A percentile compares a stretch with the other conserved stretches of the same genome.
phyloP scores from a whole-genome alignment of 2,113 vertebrate species.

The Petrocephalus zakoni region DNA sequence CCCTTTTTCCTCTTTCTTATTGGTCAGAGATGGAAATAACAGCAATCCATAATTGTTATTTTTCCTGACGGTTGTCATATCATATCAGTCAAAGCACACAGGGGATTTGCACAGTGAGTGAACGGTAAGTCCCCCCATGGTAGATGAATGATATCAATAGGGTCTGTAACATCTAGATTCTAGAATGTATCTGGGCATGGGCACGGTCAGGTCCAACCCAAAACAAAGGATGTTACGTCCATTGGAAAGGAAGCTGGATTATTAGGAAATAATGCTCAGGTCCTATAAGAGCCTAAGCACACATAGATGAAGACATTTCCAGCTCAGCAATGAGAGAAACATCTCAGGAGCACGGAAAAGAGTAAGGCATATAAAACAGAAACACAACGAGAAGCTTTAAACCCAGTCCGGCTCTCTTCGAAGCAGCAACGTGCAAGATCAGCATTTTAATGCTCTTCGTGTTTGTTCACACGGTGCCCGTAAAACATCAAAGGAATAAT shows the following conservation, averaged over 20 bases:
- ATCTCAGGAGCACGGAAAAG: neutral
- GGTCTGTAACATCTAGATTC: neutral
- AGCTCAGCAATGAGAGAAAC: neutral
- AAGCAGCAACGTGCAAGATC: neutral
- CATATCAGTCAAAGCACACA: neutral
- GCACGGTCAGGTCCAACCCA: neutral
- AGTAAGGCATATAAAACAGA: neutral
- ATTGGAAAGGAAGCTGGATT: neutral
- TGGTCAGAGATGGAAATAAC: neutral
- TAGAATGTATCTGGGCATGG: neutral
- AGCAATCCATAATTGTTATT: neutral
- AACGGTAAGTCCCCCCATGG: neutral
- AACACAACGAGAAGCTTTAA: neutral
- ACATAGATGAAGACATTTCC: neutral
- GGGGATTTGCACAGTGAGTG: neutral
- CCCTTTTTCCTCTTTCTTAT: neutral
- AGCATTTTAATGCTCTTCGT: neutral
- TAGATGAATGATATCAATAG: neutral
- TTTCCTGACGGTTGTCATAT: slow-evolving; percentile 5
- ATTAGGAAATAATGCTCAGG: neutral
- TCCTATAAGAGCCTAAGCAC: neutral
- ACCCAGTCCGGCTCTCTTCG: neutral
- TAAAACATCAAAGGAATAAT: slow-evolving; percentile 7
- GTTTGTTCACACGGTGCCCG: neutral
- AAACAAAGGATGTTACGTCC: neutral